Evolutionary conservation across 2,113 vertebrate genomes (phyloP).

Genomic region (Neopipo cinnamomea): DNA sequence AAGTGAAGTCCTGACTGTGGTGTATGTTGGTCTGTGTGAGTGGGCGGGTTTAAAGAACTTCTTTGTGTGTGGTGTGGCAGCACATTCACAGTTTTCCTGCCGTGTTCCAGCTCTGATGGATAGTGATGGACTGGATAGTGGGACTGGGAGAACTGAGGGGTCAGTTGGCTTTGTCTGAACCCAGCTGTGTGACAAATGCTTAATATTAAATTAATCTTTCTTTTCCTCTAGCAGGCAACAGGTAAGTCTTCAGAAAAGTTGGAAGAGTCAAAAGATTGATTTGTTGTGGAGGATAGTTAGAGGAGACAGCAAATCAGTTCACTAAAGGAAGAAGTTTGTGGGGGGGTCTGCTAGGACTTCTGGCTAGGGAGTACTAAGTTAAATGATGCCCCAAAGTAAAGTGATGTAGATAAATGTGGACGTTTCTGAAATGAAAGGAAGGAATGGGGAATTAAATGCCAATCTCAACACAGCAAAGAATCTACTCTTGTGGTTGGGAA

Average conservation of each 20-base stretch:
- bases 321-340: neutral
- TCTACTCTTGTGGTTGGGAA: neutral
- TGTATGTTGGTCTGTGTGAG: neutral
- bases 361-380: neutral
- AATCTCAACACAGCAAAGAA: neutral
- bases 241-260: neutral
- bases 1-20: neutral
- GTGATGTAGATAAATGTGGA: neutral
- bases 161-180: neutral
- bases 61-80: rapidly evolving
- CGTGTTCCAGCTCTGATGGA: neutral
- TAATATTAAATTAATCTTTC: neutral
- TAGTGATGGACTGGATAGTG: neutral
- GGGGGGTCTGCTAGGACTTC: neutral
- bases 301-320: slow-evolving; percentile 44
- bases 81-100: rapidly evolving
- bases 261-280: slow-evolving; percentile 20
- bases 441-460: neutral
- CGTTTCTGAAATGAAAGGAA: neutral
- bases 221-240: neutral
- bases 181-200: neutral
- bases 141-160: neutral
- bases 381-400: neutral
- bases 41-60: rapidly evolving
- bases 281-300: slow-evolving; percentile 2